Conservation (phyloP, 2,888 invertebrate species). For the Cerceris rybyensis region DNA sequence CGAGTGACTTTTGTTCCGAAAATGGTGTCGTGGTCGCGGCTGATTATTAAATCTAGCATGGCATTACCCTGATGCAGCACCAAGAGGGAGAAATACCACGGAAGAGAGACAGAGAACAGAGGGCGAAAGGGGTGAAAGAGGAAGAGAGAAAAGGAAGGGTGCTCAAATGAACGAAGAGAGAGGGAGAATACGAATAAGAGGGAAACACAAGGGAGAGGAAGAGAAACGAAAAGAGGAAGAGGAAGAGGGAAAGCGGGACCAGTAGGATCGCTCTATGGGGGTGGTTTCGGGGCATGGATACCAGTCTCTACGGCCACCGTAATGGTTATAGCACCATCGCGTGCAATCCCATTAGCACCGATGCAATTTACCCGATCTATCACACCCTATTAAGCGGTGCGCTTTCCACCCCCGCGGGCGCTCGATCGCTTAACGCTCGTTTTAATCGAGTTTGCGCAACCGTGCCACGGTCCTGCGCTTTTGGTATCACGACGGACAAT, state of each 20-base stretch:
- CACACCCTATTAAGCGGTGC: constrained; percentile 81
- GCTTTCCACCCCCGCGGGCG: constrained; percentile 74
- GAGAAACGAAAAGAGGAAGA: constrained; percentile 5
- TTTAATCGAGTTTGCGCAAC: constrained; percentile 76
- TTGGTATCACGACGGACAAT: constrained; percentile 40
- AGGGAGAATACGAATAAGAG: constrained; percentile 3
- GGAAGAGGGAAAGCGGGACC: constrained; percentile 20
- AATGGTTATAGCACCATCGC: constrained; percentile 81
- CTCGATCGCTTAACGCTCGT: constrained; percentile 78
- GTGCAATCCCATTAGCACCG: constrained; percentile 82
- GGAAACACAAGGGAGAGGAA: neutral
- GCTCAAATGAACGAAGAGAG: constrained; percentile 10
- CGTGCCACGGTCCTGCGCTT: constrained; percentile 61
- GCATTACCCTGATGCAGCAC: constrained; percentile 36
- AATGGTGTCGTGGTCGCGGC: constrained; percentile 34
- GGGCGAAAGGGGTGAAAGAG: constrained; percentile 13
- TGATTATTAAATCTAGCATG: constrained; percentile 54
- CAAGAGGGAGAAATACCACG: neutral
- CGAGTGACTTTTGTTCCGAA: constrained; percentile 47
- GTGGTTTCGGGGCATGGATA: constrained; percentile 69
- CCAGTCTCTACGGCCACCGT: constrained; percentile 74
- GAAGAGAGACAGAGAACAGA: constrained; percentile 3
- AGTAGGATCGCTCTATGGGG: constrained; percentile 56
- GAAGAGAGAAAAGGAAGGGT: constrained; percentile 2
- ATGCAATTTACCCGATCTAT: constrained; percentile 82